Evolutionary conservation across 2,113 vertebrate species (phyloP), one percentile per base, ranked within the genome.

Genomic region (Ornithorhynchus anatinus): DNA sequence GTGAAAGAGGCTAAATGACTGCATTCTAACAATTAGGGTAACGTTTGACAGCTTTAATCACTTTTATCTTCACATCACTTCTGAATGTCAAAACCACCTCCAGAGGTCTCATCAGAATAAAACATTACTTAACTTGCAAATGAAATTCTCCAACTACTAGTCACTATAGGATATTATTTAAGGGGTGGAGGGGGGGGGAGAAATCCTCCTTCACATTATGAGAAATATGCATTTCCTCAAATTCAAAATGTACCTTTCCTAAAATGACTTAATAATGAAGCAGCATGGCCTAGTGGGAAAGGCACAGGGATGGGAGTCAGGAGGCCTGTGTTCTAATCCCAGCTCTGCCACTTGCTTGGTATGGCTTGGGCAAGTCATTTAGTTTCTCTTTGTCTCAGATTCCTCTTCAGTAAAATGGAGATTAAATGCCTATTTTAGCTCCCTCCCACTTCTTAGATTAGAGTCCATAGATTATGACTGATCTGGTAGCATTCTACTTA

Each of bases 11-110:
- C 50, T 84, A 84, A 88, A 78, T 87, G 65, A 85, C 81, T 85
- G 57, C 60, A 77, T 78, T 88, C 80, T 88, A 82, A 84, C 48
- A 88, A 84, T 83, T 75, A 83, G 62, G 67, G 65, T 77, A 83
- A 52, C 77, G 76, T 81, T 77, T 86, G 81, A 82, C 72, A 81
- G 62, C 72, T 88, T 88, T 85, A 82, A 87, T 89, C 77, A 84
- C 77, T 87, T 82, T 78, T 82, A 84, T 77, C 77, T 88, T 82
- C 73, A 80, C 72, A 77, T 81, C 64, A 86, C 72, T 86, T 85
- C 82, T 87, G 83, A 86, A 86, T 87, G 77, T 86, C 86, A 91
- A 90, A 88, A 88, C 67, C 48, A 78, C 67, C 79, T 85, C 80
- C 69, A 86, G 61, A 85, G 69, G 65, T 76, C 66, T 86, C 72